These are phyloP conservation scores for Pelvicachromis taeniatus DNA, from an alignment of 2,113 vertebrate genomes.

Conservation along the genomic window DNA sequence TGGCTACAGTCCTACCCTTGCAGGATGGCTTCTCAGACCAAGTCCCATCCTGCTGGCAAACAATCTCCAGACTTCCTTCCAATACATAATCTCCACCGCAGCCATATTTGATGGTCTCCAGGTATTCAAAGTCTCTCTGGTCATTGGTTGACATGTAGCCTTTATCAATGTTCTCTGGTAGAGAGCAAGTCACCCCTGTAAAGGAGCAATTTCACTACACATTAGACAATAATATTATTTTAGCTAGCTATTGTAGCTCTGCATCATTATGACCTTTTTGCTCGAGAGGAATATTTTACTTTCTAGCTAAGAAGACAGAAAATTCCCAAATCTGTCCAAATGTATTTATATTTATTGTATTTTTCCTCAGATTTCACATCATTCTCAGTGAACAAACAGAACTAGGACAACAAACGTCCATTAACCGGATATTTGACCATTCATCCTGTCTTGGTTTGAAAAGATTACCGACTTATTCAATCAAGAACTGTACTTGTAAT, in stretches of 20 bases:
- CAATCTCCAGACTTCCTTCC: slow-evolving; percentile 21
- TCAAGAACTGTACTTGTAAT: background rate
- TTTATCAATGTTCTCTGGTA: slow-evolving; percentile 37
- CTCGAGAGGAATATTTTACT: background rate
- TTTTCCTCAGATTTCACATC: background rate
- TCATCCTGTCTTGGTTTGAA: background rate
- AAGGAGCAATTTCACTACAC: background rate
- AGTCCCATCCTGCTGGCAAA: slow-evolving; percentile 42
- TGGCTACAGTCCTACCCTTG: slow-evolving; percentile 32
- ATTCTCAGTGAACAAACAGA: background rate
- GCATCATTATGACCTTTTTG: background rate
- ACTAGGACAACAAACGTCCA: background rate
- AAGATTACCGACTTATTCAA: background rate
- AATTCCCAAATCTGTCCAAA: background rate
- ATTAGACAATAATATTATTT: background rate
- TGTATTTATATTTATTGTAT: background rate
- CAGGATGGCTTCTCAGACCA: slow-evolving; percentile 67
- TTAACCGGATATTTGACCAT: background rate
- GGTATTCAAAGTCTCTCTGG: slow-evolving; percentile 4
- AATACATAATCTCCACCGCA: slow-evolving; percentile 36
- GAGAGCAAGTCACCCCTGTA: slow-evolving; percentile 57
- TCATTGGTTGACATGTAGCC: slow-evolving; percentile 35
- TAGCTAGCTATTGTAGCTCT: background rate
- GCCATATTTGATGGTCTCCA: slow-evolving; percentile 50
- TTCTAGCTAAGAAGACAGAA: background rate